Base-by-base conservation (phyloP, 2,888 invertebrate genomes). In the Cordilura impudica region DNA sequence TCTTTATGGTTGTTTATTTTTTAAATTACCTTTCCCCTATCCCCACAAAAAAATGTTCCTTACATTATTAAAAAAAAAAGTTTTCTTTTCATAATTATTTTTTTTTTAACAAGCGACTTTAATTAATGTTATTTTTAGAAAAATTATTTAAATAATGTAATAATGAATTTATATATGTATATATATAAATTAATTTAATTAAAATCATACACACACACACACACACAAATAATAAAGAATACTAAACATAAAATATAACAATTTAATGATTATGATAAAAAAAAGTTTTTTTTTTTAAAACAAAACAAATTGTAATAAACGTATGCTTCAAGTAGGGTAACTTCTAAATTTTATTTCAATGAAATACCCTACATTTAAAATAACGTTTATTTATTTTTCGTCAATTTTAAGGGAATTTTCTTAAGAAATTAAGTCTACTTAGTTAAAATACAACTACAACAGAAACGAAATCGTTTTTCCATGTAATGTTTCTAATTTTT, bases 401-500 rank as follows among this genome's bases (percentile, higher is more conserved):
- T 14, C 31, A 14, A 10, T 56, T 16, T 65, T 45, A 73, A 73
- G 43, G 21, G 4, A 14, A 8, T 39, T 21, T 51, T 10, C 21
- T 31, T 47, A 4, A 51, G 23, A 23, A 23, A 75, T 75, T 76
- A 76, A 76, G 75, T 70, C 61, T 65, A 51, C n/a, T 49, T 70
- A 70, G 51, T 65, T 31, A 58, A 19, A 29, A n/a, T n/a, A n/a
- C n/a, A 54, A 16, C 16, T 39, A n/a, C n/a, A 39, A 39, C 2
- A 39, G 2, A 35, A 39, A n/a, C n/a, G n/a, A n/a, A 39, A 39
- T 2, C 12, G n/a, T 39, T 39, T 39, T n/a, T 12, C 4, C n/a
- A 39, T n/a, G 35, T n/a, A 39, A 39, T 39, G 35, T 12, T 39
- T 39, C n/a, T 8, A 8, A 8, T 39, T 26, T 26, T 6, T 26